phyloP scores from a whole-genome alignment of 1,140 invertebrate genomes.

The Gerris buenoi region DNA sequence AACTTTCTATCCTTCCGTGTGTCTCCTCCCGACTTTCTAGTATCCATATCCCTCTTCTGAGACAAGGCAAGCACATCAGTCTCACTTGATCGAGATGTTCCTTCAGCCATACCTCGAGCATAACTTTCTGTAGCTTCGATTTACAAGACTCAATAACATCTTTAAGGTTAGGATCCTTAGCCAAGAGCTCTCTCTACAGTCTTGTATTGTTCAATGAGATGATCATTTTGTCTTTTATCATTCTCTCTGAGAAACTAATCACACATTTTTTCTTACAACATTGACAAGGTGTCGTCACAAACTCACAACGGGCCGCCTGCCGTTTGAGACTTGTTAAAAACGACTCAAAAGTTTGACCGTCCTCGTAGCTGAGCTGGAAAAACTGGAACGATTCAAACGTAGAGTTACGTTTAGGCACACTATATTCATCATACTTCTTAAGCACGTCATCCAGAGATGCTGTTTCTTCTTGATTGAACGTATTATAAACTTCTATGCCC shows the following conservation, averaged over 20 bases:
- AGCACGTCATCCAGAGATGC: background rate
- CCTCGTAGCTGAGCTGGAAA: background rate
- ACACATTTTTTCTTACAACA: background rate
- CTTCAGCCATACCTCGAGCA: no score
- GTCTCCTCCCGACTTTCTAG: no score
- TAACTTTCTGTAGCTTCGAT: background rate
- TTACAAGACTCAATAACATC: background rate
- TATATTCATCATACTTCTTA: background rate
- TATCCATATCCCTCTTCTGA: no score
- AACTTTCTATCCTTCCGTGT: no score
- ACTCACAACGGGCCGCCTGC: background rate
- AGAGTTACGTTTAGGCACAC: background rate
- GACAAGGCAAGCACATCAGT: no score
- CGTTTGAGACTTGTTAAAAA: background rate
- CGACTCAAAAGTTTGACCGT: background rate
- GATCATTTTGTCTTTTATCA: background rate
- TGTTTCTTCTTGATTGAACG: background rate
- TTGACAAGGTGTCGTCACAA: background rate
- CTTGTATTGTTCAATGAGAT: background rate
- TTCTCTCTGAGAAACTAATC: background rate
- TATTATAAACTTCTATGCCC: background rate
- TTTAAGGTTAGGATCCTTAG: background rate
- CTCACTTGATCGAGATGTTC: no score
- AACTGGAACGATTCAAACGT: background rate
- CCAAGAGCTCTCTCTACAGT: background rate